Percentiles rank a stretch among this genome's conserved stretches.
These are phyloP conservation scores for Danionella cerebrum DNA, from an alignment of 2,113 vertebrate species.

Conservation along the genomic window DNA sequence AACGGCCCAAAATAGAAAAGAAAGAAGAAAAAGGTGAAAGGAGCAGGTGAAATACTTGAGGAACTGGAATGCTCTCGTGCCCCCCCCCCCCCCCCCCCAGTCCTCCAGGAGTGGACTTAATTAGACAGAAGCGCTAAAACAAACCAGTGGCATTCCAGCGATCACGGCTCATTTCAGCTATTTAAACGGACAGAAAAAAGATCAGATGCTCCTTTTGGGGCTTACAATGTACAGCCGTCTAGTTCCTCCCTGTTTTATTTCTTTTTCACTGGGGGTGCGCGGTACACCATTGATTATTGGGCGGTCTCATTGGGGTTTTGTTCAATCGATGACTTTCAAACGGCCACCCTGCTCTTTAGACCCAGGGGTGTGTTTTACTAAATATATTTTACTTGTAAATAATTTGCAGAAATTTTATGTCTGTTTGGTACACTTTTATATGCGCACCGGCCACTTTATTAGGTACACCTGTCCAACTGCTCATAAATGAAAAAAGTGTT, in stretches of 20 bases:
- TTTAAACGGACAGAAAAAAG: slow-evolving; percentile 20
- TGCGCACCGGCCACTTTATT: too few relatives aligned
- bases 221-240: background rate
- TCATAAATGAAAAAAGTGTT: too few relatives aligned
- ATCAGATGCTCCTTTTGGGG: slow-evolving; percentile 13
- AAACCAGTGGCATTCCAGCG: slow-evolving; percentile 21
- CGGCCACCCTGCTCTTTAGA: slow-evolving; percentile 24
- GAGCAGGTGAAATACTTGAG: background rate
- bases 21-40: background rate
- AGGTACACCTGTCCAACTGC: too few relatives aligned
- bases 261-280: slow-evolving; percentile 39
- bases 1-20: background rate
- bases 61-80: background rate
- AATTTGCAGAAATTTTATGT: too few relatives aligned
- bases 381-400: too few relatives aligned
- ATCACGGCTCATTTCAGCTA: background rate
- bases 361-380: slow-evolving; percentile 47
- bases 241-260: background rate
- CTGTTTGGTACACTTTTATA: too few relatives aligned
- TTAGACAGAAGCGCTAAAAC: background rate
- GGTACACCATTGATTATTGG: slow-evolving; percentile 60
- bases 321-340: slow-evolving; percentile 62
- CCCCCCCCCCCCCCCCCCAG: background rate
- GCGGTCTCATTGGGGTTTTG: slow-evolving; percentile 49
- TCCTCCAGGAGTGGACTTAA: background rate